A percentile compares a stretch with the other conserved stretches of the same genome.
Conservation (phyloP, 2,797 vertebrate genomes). For the Phrynocephalus forsythii region DNA sequence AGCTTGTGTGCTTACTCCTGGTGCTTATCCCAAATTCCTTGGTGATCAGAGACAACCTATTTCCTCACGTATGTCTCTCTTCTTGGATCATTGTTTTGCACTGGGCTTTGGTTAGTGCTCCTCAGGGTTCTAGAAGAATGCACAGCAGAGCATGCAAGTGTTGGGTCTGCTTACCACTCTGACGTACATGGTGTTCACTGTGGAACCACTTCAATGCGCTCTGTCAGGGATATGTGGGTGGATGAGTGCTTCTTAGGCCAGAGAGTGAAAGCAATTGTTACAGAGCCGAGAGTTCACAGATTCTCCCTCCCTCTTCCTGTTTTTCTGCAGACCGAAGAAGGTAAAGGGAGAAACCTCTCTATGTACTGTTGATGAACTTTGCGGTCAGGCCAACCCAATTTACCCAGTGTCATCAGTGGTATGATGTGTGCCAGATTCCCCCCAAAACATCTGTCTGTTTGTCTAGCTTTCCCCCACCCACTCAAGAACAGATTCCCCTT, state of each 20-base stretch:
- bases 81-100: background rate
- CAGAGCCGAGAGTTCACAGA: background rate
- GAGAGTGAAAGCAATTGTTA: slow-evolving; percentile 27
- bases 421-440: background rate
- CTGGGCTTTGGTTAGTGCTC: background rate
- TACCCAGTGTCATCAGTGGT: slow-evolving; percentile 5
- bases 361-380: slow-evolving; percentile 4
- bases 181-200: background rate
- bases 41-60: background rate
- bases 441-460: background rate
- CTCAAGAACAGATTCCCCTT: background rate
- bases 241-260: background rate
- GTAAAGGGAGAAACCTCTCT: background rate
- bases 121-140: background rate
- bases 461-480: slow-evolving; percentile 2
- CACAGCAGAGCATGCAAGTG: background rate
- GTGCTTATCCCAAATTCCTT: background rate
- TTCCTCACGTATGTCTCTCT: background rate
- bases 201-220: background rate
- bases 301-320: slow-evolving; percentile 32
- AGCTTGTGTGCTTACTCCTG: background rate
- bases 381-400: background rate
- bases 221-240: background rate
- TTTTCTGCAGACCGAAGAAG: slow-evolving; percentile 21
- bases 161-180: background rate